Evolutionary conservation across 2,113 vertebrate genomes (phyloP).

Genomic region (Chionis minor): DNA sequence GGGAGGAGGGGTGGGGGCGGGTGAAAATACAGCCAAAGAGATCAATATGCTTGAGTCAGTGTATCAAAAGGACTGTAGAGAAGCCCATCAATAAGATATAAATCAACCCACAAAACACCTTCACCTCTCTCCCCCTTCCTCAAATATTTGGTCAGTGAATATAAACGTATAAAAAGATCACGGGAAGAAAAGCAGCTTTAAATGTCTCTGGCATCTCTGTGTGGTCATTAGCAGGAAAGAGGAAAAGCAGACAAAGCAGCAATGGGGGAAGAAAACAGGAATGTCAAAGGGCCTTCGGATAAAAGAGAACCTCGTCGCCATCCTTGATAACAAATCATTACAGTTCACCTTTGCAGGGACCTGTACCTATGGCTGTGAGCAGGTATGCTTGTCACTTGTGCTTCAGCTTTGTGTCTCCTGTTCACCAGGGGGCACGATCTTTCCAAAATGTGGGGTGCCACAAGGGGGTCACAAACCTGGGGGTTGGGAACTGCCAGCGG

Average conservation of each 20-base stretch:
- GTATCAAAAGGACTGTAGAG: neutral
- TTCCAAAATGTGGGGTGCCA: neutral
- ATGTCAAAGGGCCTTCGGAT: neutral
- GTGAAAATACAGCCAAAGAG: neutral
- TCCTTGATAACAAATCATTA: neutral
- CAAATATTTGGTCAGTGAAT: neutral
- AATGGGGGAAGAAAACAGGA: neutral
- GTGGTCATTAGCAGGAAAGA: neutral
- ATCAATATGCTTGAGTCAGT: neutral
- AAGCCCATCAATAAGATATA: neutral
- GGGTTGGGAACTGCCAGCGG: neutral
- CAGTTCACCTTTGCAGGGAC: neutral
- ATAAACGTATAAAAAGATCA: neutral
- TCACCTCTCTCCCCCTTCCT: neutral
- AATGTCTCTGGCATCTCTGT: neutral
- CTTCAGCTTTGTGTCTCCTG: neutral
- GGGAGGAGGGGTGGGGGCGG: no score
- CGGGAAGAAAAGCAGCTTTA: neutral
- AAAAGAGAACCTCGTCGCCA: neutral
- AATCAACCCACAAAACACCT: neutral
- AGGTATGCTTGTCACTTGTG: neutral
- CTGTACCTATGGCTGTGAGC: fast-evolving
- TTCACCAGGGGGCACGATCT: neutral
- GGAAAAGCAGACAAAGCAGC: neutral
- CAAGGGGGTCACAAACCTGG: neutral